Evolutionary conservation across 1,140 invertebrate species (phyloP).

Genomic region (Oncopodura yosiiana): DNA sequence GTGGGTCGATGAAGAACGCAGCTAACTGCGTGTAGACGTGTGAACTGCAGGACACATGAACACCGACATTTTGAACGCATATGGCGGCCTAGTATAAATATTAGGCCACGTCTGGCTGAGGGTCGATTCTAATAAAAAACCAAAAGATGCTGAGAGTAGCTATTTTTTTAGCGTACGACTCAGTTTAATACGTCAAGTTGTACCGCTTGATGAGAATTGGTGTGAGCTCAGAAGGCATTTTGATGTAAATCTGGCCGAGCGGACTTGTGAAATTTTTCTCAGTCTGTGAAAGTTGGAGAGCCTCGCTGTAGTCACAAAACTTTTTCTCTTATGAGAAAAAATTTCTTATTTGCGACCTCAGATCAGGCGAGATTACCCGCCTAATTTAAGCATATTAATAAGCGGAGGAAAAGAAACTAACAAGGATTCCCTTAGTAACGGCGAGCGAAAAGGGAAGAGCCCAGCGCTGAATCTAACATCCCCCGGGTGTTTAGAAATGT

Average conservation of each 20-base stretch:
- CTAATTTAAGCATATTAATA: constrained; percentile 81
- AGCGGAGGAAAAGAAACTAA: constrained; percentile 89
- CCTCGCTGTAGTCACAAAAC: not conserved
- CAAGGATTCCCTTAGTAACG: constrained; percentile 75
- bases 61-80: constrained; percentile 71
- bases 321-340: not conserved
- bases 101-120: constrained; percentile 51
- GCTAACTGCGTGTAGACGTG: constrained; percentile 61
- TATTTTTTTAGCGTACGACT: not conserved
- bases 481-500: constrained; percentile 50
- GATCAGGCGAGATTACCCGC: constrained; percentile 62
- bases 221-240: not conserved
- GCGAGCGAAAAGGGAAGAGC: constrained; percentile 73
- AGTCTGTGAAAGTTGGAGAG: not conserved
- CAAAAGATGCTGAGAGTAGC: constrained; percentile 1
- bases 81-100: constrained; percentile 49
- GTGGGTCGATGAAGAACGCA: constrained; percentile 72
- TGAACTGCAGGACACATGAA: constrained; percentile 70
- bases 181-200: not conserved
- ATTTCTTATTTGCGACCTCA: constrained; percentile 46
- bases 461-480: constrained; percentile 53
- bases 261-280: not conserved
- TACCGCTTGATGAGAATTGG: constrained; percentile 1
- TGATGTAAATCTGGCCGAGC: too few relatives aligned
- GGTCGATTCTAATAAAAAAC: constrained; percentile 34